phyloP scores from a whole-genome alignment of 2,113 vertebrate genomes.

The Corvus cornix region DNA sequence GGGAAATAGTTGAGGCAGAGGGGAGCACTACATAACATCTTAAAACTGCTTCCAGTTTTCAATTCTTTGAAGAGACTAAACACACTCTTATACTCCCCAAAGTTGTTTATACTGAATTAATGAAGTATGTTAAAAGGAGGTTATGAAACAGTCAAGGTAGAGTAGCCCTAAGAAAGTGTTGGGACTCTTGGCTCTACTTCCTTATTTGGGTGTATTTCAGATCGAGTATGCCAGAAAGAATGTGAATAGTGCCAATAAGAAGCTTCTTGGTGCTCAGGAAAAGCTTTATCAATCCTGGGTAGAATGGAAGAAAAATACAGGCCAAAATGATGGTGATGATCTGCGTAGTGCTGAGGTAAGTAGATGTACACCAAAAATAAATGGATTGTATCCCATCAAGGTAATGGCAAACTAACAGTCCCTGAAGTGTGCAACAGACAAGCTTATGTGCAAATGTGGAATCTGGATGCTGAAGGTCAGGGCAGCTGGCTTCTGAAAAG shows the following conservation, averaged over 20 bases:
- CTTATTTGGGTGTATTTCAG: conserved; percentile 69
- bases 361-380: neutral
- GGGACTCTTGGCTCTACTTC: neutral
- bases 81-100: accelerated
- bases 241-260: conserved; percentile 82
- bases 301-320: conserved; percentile 78
- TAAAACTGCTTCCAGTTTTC: neutral
- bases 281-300: conserved; percentile 77
- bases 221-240: conserved; percentile 88
- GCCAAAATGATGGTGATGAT: conserved; percentile 65
- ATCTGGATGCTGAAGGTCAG: neutral
- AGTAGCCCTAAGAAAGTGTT: neutral
- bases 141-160: neutral
- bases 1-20: neutral
- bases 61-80: neutral
- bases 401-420: neutral
- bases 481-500: neutral
- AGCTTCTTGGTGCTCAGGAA: conserved; percentile 78
- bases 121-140: neutral
- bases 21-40: neutral
- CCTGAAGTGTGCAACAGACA: neutral
- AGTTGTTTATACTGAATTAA: neutral
- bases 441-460: neutral
- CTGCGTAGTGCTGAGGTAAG: conserved; percentile 80
- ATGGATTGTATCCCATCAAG: neutral